Base-by-base conservation (phyloP, 2,113 vertebrate genomes). In the Eubucco bourcierii region DNA sequence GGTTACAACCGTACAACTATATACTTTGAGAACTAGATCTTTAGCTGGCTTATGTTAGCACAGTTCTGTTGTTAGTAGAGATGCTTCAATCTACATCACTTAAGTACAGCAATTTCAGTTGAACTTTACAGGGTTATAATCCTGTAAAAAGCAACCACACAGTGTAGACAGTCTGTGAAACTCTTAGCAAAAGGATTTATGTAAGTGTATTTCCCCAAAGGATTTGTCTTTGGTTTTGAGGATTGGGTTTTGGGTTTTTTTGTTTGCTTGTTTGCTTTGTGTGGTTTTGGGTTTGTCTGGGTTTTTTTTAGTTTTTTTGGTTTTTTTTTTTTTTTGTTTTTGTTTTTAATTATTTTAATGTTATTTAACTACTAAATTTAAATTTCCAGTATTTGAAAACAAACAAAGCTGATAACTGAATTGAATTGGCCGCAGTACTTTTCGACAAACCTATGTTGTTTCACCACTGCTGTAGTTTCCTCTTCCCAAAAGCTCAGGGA, bases 361-460 rank as follows among this genome's bases (percentile, higher is more conserved):
- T 60, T 17, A 41, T 75, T 88, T 95, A 31, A 41, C 70, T 95
- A 95, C 65, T 86, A 50, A 21, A 68, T 66, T 66, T 39, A 39
- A 39, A 39, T 39, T 31, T 14, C 14, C 31, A 33, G 17, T 87
- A 63, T 70, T 87, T 95, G 53, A 89, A 77, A 93, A 73, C 55
- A 91, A 94, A 66, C 53, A 92, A 94, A 73, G 13, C 25, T 25
- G 28, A 61, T 92, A 88, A 84, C 65, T 76, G 87, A 87, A 97
- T 92, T 74, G 87, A 87, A 97, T 91, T 90, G 88, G 50, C 55
- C 94, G 90, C 53, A 81, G 52, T 93, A 89, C 76, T 80, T 96
- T 96, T 94, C 96, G 95, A 96, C 88, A 96, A 96, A 97, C 91
- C 95, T 96, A 94, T 97, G 93, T 96, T 97, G 96, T 97, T 97